Evolutionary conservation across 2,113 vertebrate species (phyloP), one percentile per base, ranked within the genome.

Genomic region (Morone saxatilis): DNA sequence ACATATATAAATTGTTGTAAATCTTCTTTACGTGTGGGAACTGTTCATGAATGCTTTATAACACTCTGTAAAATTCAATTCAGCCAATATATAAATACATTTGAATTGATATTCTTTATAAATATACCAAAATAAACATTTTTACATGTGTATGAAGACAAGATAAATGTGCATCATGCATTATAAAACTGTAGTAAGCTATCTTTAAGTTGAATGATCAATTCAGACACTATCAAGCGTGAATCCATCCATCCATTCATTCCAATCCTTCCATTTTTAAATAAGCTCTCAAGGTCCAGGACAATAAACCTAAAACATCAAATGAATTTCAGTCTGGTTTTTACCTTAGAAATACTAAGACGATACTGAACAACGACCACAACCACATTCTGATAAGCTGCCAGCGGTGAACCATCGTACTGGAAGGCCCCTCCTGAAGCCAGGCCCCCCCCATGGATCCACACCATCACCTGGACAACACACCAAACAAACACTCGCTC

Each of bases 391-490:
- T 51, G 20, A 31, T 61, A 7, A 6, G 31, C 59, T 10, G 71
- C 41, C 43, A 36, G 22, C 4, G 45, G 19, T 9, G 71, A 59
- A 8, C 41, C 20, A 0, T 59, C 7, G 13, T 25, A 43, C 38
- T 71, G 70, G n/a, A 12, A 57, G 70, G 38, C 53, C 54, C 53
- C 53, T 12, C 71, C 41, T 45, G n/a, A 5, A 19, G 48, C 25
- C 68, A 56, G 50, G 3, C 31, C 51, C 16, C 68, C 68, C 5
- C 19, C 36, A 0, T 56, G 68, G 68, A 71, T 71, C 68, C 50
- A 71, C 68, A 71, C 50, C 68, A 71, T 71, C 51, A 41, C 68
- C 68, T 56, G 19, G 50, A 54, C 31, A 41, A 22, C 68, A 71
- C 17, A 70, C 4, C 48, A 53, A 67, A 19, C 16, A 40, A 40